A percentile compares a stretch with the other conserved stretches of the same genome.
Evolutionary conservation across 2,113 vertebrate genomes (phyloP).

Genomic region (Oxyruncus cristatus): DNA sequence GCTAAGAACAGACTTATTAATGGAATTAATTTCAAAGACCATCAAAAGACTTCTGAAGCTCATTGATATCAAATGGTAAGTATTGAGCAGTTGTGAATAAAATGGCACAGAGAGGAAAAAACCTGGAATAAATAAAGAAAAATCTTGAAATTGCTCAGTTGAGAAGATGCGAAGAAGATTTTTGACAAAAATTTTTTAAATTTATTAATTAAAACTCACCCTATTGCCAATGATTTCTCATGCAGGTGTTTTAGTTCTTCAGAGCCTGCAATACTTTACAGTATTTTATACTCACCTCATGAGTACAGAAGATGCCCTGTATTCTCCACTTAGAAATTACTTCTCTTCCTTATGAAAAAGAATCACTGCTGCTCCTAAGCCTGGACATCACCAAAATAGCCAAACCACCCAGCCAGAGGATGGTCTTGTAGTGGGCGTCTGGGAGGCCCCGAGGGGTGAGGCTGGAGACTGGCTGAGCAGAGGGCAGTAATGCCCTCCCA

Average conservation of each 20-base stretch:
- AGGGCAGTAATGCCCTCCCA: background rate
- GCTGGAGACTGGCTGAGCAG: background rate
- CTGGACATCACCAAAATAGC: background rate
- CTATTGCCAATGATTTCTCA: background rate
- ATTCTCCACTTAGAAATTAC: background rate
- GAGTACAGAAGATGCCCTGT: rapidly evolving
- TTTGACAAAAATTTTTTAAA: background rate
- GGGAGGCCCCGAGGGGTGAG: rapidly evolving
- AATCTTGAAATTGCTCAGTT: background rate
- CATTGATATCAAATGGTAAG: background rate
- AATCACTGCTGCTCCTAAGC: background rate
- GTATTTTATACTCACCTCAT: background rate
- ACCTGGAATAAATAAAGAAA: background rate
- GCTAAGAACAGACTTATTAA: background rate
- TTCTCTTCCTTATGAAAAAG: background rate
- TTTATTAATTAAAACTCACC: background rate
- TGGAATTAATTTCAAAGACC: background rate
- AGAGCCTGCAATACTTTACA: background rate
- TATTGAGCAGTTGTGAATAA: background rate
- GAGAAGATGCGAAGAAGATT: background rate
- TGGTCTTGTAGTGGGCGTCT: background rate
- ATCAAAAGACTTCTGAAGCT: background rate
- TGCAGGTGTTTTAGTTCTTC: background rate
- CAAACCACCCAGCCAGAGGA: background rate
- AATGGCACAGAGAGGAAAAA: background rate